Conservation (phyloP, 2,797 vertebrate genomes). For the Euthynnus affinis region DNA sequence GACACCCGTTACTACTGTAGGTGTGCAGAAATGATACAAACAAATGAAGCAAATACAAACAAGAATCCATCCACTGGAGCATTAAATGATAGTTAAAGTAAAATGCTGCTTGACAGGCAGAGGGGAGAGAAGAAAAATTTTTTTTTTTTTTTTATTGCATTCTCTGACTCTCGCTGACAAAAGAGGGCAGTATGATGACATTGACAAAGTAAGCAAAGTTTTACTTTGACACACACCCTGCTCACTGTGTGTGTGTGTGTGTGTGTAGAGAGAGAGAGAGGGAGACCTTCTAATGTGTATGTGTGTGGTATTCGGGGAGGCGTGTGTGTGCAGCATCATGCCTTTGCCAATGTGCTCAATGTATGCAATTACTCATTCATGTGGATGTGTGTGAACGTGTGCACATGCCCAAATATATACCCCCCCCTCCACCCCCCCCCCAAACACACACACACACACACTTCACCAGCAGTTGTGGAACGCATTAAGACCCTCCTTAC, state of each 20-base stretch:
- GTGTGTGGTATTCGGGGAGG: slow-evolving; percentile 44
- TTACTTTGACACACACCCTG: slow-evolving; percentile 53
- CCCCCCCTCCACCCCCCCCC: not conserved
- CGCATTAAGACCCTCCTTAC: slow-evolving; percentile 38
- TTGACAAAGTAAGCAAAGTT: slow-evolving; percentile 85
- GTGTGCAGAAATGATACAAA: slow-evolving; percentile 29
- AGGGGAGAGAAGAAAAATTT: not conserved
- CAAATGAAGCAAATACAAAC: slow-evolving; percentile 44
- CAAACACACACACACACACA: slow-evolving; percentile 13
- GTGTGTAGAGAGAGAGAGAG: slow-evolving; percentile 3
- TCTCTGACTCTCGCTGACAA: slow-evolving; percentile 82
- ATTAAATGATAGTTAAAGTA: slow-evolving; percentile 58
- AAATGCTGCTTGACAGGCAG: slow-evolving; percentile 35
- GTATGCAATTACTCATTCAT: slow-evolving; percentile 55
- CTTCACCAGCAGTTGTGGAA: slow-evolving; percentile 40
- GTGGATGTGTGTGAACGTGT: slow-evolving; percentile 58
- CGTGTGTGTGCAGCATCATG: not conserved
- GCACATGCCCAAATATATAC: slow-evolving; percentile 37
- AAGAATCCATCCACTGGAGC: slow-evolving; percentile 58
- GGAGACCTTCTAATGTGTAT: slow-evolving; percentile 13
- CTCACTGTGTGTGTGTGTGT: slow-evolving; percentile 28
- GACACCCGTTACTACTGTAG: slow-evolving; percentile 6
- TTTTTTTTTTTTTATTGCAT: slow-evolving; percentile 24
- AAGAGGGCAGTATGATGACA: slow-evolving; percentile 89
- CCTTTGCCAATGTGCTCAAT: slow-evolving; percentile 48